Evolutionary conservation across 2,888 invertebrate species (phyloP).

Genomic region (Meiosimyza platycephala): DNA sequence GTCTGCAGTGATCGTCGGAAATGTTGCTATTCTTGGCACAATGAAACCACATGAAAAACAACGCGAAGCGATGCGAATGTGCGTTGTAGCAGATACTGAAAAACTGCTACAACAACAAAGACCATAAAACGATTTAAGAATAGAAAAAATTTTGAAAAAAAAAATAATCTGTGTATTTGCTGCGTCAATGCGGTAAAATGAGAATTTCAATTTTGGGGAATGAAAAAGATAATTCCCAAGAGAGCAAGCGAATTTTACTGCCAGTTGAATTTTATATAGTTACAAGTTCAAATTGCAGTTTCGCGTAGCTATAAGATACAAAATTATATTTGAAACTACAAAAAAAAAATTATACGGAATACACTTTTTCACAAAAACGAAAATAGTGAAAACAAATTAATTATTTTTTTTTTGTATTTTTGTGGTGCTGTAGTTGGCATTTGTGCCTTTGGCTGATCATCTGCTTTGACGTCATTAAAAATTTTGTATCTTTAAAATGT

Average conservation of each 20-base stretch:
- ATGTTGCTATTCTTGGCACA: slow-evolving; percentile 16
- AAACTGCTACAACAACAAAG: too few species aligned
- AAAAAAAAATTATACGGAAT: too few species aligned
- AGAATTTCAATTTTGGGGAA: background rate
- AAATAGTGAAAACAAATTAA: too few species aligned
- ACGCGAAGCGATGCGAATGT: too few species aligned
- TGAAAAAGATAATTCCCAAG: too few species aligned
- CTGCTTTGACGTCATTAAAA: slow-evolving; percentile 6
- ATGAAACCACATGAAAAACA: background rate
- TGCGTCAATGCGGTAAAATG: slow-evolving; percentile 15
- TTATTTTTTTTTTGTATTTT: background rate
- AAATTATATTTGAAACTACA: too few species aligned
- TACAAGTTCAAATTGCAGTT: slow-evolving; percentile 24
- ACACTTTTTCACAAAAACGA: too few species aligned
- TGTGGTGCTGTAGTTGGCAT: background rate
- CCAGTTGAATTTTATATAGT: background rate
- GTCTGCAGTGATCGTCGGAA: too few species aligned
- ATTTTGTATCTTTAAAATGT: slow-evolving; percentile 19
- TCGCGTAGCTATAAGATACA: slow-evolving; percentile 9
- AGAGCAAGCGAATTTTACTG: background rate
- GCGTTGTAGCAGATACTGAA: too few species aligned
- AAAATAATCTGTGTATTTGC: slow-evolving; percentile 5
- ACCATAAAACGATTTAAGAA: too few species aligned
- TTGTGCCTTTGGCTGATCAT: background rate
- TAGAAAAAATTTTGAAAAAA: slow-evolving; percentile 2